Evolutionary conservation across 2,888 invertebrate genomes (phyloP).

Genomic region (Cheilosia vernalis): DNA sequence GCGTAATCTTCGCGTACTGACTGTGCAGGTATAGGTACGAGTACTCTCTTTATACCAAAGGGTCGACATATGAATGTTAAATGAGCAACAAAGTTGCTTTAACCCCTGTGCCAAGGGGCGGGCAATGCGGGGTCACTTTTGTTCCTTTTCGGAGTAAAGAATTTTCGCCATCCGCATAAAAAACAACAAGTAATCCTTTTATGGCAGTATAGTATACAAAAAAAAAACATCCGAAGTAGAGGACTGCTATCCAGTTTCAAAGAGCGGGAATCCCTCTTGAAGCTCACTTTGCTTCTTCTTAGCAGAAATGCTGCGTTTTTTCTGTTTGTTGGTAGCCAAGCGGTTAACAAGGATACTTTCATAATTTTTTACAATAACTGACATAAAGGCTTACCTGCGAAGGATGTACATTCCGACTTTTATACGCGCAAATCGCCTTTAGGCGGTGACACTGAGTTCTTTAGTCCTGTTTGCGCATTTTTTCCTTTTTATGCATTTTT

Average conservation of each 20-base stretch:
- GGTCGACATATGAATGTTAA: constrained; percentile 71
- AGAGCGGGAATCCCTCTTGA: constrained; percentile 57
- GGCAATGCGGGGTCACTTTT: constrained; percentile 6
- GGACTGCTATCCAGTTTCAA: constrained; percentile 62
- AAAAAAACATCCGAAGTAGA: neutral
- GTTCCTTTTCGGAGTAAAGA: constrained; percentile 50
- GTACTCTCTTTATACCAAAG: constrained; percentile 28
- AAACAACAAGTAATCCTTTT: constrained; percentile 65
- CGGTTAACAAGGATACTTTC: constrained; percentile 75
- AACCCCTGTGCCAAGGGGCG: constrained; percentile 10
- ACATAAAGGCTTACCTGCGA: constrained; percentile 75
- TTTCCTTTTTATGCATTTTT: constrained; percentile 6
- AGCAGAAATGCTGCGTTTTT: constrained; percentile 68
- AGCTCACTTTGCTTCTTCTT: constrained; percentile 57
- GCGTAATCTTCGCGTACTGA: constrained; percentile 71
- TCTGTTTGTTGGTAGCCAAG: constrained; percentile 68
- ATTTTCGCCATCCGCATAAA: constrained; percentile 52
- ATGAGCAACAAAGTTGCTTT: constrained; percentile 70
- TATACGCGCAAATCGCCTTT: constrained; percentile 74
- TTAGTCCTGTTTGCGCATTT: constrained; percentile 67
- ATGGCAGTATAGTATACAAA: constrained; percentile 38
- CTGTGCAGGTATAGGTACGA: constrained; percentile 4
- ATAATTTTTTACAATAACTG: constrained; percentile 74
- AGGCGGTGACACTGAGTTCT: constrained; percentile 74
- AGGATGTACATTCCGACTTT: constrained; percentile 69